These are phyloP conservation scores for Onychomys arenicola DNA, from an alignment of 2,797 vertebrate genomes.

Conservation along the genomic window DNA sequence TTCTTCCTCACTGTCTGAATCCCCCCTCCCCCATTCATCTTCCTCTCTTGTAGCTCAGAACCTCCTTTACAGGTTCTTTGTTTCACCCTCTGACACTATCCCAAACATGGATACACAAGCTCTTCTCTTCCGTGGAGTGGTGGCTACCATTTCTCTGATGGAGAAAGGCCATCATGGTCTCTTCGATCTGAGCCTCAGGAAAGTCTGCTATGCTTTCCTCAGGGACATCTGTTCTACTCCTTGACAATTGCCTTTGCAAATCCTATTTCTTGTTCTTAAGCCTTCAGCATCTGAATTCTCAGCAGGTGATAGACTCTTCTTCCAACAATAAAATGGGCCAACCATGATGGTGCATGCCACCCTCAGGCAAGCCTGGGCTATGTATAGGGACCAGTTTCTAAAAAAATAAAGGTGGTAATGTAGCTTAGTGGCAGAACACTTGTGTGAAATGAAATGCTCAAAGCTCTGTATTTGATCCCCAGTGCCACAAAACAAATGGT, in stretches of 20 bases:
- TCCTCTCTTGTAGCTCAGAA: neutral
- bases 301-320: neutral
- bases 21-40: neutral
- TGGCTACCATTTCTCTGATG: neutral
- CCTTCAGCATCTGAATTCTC: slow-evolving; percentile 19
- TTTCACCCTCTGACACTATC: neutral
- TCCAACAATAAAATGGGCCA: slow-evolving; percentile 24
- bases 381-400: neutral
- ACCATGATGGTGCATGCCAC: neutral
- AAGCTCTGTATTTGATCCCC: neutral
- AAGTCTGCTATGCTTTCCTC: neutral
- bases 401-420: neutral
- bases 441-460: neutral
- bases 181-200: neutral
- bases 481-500: neutral
- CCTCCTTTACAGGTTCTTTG: neutral
- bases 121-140: neutral
- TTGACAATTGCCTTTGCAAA: neutral
- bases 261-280: neutral
- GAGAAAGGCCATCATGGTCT: neutral
- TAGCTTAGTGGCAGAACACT: neutral
- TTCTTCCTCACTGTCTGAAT: neutral
- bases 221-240: neutral
- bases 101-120: neutral
- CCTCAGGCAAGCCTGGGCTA: neutral